phyloP scores from a whole-genome alignment of 2,888 invertebrate genomes.

The Alloscopus bannaensis region DNA sequence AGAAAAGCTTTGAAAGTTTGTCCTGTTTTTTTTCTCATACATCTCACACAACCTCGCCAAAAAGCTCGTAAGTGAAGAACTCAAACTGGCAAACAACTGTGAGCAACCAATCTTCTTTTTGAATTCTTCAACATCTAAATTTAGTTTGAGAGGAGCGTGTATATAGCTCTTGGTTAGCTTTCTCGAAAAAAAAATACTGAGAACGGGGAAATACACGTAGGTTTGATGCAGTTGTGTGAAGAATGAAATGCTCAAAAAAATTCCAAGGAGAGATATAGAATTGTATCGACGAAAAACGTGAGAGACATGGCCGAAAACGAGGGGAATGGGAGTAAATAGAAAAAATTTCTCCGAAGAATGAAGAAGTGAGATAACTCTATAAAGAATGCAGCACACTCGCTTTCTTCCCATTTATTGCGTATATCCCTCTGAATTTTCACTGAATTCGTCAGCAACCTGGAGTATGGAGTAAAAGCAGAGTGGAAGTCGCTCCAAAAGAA shows the following conservation, averaged over 20 bases:
- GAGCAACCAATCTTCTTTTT: conserved; percentile 3
- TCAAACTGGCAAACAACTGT: conserved; percentile 12
- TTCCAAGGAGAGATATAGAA: no score
- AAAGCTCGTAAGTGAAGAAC: conserved; percentile 15
- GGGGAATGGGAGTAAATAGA: not conserved
- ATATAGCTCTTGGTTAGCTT: no score
- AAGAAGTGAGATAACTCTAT: conserved; percentile 27
- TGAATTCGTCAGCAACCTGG: no score
- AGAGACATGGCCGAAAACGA: not conserved
- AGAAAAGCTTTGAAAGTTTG: no score
- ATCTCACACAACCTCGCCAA: no score
- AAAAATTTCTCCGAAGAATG: conserved; percentile 9
- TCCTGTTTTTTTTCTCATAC: no score
- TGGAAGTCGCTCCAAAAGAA: no score
- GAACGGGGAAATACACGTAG: conserved; percentile 1
- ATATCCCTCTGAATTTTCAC: conserved; percentile 8
- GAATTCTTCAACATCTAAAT: conserved; percentile 36
- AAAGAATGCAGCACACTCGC: conserved; percentile 20
- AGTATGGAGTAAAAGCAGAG: no score
- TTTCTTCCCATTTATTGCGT: conserved; percentile 21
- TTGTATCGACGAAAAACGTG: not conserved
- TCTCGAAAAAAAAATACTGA: not conserved
- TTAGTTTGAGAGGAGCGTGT: conserved; percentile 32
- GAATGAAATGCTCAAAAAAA: no score
- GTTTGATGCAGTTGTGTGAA: no score